A percentile compares a stretch with the other conserved stretches of the same genome.
Conservation (phyloP, 1,140 invertebrate genomes). For the Aphis craccivora region DNA sequence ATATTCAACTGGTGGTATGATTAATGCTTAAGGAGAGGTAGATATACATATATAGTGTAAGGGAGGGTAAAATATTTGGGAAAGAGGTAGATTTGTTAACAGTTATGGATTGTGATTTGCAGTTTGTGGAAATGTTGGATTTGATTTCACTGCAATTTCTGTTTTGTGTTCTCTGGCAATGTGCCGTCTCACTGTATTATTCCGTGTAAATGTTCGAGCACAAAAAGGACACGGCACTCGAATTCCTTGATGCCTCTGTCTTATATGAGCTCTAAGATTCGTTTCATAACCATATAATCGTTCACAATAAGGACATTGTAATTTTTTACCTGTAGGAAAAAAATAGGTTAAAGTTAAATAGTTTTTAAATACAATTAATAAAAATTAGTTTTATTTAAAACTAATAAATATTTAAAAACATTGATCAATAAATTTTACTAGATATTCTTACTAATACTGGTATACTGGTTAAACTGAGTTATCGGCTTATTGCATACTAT, state of each 20-base stretch:
- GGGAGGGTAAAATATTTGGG: background rate
- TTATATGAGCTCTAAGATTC: conserved; percentile 86
- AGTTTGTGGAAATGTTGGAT: conserved; percentile 67
- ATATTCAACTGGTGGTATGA: conserved; percentile 51
- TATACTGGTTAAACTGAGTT: background rate
- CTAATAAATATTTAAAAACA: background rate
- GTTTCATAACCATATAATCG: conserved; percentile 92
- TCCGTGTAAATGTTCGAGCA: conserved; percentile 87
- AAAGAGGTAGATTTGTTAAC: conserved; percentile 38
- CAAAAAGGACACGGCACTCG: conserved; percentile 87
- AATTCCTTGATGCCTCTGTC: conserved; percentile 88
- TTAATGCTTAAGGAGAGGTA: conserved; percentile 45
- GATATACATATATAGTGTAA: conserved; percentile 17
- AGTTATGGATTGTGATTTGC: conserved; percentile 62
- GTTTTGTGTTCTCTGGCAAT: conserved; percentile 86
- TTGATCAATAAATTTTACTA: background rate
- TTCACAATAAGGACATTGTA: conserved; percentile 91
- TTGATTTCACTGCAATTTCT: conserved; percentile 73
- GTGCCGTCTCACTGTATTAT: conserved; percentile 87
- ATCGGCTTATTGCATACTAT: background rate
- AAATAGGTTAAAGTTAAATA: background rate
- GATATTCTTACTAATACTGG: background rate
- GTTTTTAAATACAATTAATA: background rate
- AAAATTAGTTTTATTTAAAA: background rate
- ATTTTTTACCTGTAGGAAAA: conserved; percentile 77